phyloP scores from a whole-genome alignment of 2,888 invertebrate species.

The Tetranychus truncatus region DNA sequence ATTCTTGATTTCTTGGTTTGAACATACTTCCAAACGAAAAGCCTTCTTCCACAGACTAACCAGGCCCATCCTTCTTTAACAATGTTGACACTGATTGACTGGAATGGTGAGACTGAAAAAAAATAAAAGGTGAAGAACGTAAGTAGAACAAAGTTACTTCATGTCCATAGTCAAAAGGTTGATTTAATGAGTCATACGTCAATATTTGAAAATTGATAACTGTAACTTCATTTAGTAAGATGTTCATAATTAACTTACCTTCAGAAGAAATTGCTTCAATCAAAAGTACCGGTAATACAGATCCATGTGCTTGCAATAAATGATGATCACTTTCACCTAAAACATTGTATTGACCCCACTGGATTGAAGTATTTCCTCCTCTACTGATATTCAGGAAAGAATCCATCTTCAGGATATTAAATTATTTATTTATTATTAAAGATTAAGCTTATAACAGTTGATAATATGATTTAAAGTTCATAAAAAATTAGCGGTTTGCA shows the following conservation, averaged over 20 bases:
- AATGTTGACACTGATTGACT: constrained; percentile 42
- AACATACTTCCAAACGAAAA: constrained; percentile 54
- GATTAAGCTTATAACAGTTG: too few relatives aligned
- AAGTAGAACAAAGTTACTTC: neutral
- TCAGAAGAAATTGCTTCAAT: constrained; percentile 70
- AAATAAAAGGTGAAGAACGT: neutral
- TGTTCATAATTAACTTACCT: constrained; percentile 34
- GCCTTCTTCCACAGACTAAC: constrained; percentile 63
- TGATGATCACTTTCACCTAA: constrained; percentile 34
- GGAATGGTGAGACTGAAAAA: constrained; percentile 1
- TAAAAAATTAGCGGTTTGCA: neutral
- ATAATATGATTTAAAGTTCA: neutral
- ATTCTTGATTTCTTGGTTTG: constrained; percentile 19
- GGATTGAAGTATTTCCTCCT: neutral
- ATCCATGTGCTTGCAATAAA: constrained; percentile 58
- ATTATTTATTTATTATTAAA: too few relatives aligned
- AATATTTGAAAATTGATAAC: neutral
- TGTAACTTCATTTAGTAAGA: neutral
- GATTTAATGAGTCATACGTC: too few relatives aligned
- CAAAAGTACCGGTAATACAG: constrained; percentile 63
- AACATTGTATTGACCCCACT: neutral
- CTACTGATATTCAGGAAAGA: neutral
- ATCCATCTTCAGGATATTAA: neutral
- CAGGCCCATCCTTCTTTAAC: constrained; percentile 57
- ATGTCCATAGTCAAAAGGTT: neutral